A percentile compares a stretch with the other conserved stretches of the same genome.
Evolutionary conservation across 2,113 vertebrate genomes (phyloP).

Genomic region (Pygoscelis adeliae): DNA sequence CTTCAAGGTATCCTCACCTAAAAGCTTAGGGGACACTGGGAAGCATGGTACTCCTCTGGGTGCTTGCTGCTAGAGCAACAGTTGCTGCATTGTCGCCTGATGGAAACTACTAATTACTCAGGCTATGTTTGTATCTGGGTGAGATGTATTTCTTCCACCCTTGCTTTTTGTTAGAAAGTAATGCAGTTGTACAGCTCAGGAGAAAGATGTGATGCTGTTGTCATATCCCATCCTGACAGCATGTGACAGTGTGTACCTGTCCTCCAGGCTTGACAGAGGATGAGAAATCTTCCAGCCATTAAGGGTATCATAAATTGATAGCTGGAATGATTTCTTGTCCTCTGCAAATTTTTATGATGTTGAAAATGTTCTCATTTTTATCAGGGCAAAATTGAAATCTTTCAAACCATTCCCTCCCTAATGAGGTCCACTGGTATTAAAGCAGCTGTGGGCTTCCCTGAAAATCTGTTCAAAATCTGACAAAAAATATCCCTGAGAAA

Average conservation of each 20-base stretch:
- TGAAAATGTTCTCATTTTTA: neutral
- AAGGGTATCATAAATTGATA: neutral
- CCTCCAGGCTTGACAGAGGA: neutral
- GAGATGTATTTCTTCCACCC: neutral
- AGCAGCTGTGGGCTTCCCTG: neutral
- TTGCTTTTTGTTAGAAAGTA: neutral
- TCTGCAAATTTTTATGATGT: neutral
- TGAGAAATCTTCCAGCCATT: neutral
- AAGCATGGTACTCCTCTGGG: neutral
- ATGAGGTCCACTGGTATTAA: neutral
- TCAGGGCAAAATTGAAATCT: neutral
- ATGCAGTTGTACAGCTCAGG: neutral
- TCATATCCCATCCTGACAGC: neutral
- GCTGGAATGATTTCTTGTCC: neutral
- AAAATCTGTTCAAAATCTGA: neutral
- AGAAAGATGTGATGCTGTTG: neutral
- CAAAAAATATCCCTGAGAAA: neutral
- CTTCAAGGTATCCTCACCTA: neutral
- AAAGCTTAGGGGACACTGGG: neutral
- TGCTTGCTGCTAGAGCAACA: neutral
- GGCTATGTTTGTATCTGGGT: neutral
- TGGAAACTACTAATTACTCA: neutral
- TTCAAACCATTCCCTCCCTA: neutral
- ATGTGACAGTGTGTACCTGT: neutral
- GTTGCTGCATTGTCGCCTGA: neutral